phyloP scores from a whole-genome alignment of 2,888 invertebrate species.

The Lochmaea capreae region DNA sequence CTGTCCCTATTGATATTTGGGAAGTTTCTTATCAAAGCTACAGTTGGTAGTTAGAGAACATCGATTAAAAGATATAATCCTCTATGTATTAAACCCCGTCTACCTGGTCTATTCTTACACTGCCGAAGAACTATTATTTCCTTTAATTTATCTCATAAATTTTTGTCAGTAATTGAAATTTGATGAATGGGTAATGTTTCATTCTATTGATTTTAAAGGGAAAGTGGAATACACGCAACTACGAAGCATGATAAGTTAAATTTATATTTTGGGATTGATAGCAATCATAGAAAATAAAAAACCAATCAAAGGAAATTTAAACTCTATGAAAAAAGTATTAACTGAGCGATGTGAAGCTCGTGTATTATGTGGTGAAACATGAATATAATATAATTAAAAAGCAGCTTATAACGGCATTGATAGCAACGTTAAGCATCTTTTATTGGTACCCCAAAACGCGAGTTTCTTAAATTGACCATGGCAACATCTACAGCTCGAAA shows the following conservation, averaged over 20 bases:
- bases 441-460: too few species aligned
- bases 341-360: too few species aligned
- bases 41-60: slow-evolving; percentile 25
- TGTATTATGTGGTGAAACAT: too few species aligned
- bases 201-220: not conserved
- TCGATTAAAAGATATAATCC: slow-evolving; percentile 23
- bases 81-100: not conserved
- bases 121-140: slow-evolving; percentile 5
- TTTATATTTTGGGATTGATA: not conserved
- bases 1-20: slow-evolving; percentile 34
- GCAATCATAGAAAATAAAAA: not conserved
- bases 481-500: too few species aligned
- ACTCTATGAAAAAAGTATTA: not conserved
- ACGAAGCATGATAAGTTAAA: not conserved
- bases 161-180: slow-evolving; percentile 6
- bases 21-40: slow-evolving; percentile 28
- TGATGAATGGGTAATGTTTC: not conserved
- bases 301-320: not conserved
- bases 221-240: not conserved
- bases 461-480: too few species aligned
- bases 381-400: too few species aligned
- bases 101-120: slow-evolving; percentile 2
- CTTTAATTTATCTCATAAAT: not conserved
- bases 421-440: too few species aligned
- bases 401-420: too few species aligned